Percentiles rank a stretch among this genome's conserved stretches.
These are phyloP conservation scores for Corydoras sp. DNA, from an alignment of 2,113 vertebrate species.

Conservation along the genomic window DNA sequence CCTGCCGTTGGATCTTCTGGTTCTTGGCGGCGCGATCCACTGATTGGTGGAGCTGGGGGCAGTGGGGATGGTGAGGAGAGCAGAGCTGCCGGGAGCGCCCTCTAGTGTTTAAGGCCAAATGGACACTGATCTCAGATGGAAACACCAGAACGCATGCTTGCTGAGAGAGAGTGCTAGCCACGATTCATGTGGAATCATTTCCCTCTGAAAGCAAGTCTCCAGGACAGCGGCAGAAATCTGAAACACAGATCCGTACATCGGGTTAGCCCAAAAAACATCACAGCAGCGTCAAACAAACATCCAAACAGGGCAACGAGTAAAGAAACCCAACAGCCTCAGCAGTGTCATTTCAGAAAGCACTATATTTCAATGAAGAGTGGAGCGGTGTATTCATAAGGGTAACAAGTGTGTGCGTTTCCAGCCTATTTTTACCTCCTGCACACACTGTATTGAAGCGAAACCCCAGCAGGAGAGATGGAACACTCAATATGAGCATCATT, in stretches of 20 bases:
- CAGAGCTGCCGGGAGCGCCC: slow-evolving; percentile 35
- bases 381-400: too few relatives aligned
- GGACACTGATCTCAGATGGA: slow-evolving; percentile 74
- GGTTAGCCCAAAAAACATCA: too few relatives aligned
- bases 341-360: too few relatives aligned
- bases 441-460: slow-evolving; percentile 37
- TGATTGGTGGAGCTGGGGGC: slow-evolving; percentile 18
- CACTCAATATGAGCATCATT: slow-evolving; percentile 56
- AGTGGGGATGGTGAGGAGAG: slow-evolving; percentile 22
- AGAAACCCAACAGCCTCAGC: neutral
- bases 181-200: slow-evolving; percentile 99
- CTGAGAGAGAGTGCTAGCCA: slow-evolving; percentile 80
- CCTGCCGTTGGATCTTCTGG: slow-evolving; percentile 22
- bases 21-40: slow-evolving; percentile 22
- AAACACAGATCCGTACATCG: slow-evolving; percentile 4
- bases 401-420: neutral
- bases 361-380: too few relatives aligned
- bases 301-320: neutral
- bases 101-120: slow-evolving; percentile 69
- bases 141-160: slow-evolving; percentile 84
- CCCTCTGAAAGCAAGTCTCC: slow-evolving; percentile 74
- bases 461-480: slow-evolving; percentile 52
- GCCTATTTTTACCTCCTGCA: slow-evolving; percentile 49
- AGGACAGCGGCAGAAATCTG: slow-evolving; percentile 64
- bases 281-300: neutral